Evolutionary conservation across 2,113 vertebrate genomes (phyloP), one percentile per base, ranked within the genome.

Genomic region (Aspidoscelis tigris): DNA sequence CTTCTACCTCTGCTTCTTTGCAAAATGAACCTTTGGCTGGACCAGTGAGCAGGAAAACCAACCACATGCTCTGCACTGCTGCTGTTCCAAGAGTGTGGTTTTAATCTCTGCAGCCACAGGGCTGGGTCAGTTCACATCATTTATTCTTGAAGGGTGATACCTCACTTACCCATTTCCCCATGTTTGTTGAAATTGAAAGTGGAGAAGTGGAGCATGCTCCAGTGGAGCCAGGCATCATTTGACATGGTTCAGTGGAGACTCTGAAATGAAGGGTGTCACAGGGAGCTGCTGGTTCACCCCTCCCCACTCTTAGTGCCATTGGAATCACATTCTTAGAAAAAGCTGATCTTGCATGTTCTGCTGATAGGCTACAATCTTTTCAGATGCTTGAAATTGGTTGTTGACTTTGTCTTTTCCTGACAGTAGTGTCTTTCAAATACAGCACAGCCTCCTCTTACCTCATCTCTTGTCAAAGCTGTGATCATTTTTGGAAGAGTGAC

Each of bases 61-160:
- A 10, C 41, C 43, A 50, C 65, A 58, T 58, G 73, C 73, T 76
- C 55, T 83, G 82, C 73, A 55, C 61, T 18, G 22, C 73, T 68
- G 64, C 82, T 66, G 58, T 85, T 80, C 71, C 71, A 85, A 58
- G 44, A 53, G 43, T 74, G 14, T 74, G 77, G 77, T 66, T 85
- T 85, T 73, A 66, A 85, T 80, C 64, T 50, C 77, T 85, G 43
- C 58, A 66, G 58, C 70, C n/a, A 41, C 44, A 12, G 70, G 11
- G 70, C 10, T 53, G 69, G 70, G 78, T 80, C 83, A 66, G n/a
- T 73, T 66, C 47, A 73, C 70, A 80, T 85, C 83, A 80, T 85
- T 85, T 80, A 85, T 85, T 80, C 70, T 33, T 80, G 83, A 85
- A 68, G 71, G 58, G 58, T 85, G 71, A 66, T 80, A 77, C 70